Evolutionary conservation across 2,888 invertebrate genomes (phyloP).

Genomic region (Cheilosia scutellata): DNA sequence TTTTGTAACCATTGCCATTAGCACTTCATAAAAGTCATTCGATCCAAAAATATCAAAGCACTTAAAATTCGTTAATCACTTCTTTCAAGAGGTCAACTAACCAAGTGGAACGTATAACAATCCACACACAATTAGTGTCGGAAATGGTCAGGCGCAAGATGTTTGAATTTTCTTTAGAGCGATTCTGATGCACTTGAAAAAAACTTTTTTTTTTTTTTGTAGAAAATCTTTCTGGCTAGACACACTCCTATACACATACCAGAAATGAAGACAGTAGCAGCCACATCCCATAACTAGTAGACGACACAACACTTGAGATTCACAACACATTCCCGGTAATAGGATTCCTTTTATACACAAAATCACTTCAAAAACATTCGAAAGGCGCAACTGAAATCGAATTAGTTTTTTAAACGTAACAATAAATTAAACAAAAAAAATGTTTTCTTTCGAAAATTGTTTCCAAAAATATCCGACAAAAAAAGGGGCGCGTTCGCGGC

Average conservation of each 20-base stretch:
- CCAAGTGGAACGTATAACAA: not conserved
- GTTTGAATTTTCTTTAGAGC: not conserved
- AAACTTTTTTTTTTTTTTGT: not conserved
- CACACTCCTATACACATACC: conserved; percentile 42
- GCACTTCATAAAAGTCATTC: not conserved
- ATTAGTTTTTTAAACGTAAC: not conserved
- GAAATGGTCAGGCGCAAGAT: conserved; percentile 9
- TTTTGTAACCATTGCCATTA: not conserved
- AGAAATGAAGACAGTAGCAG: conserved; percentile 39
- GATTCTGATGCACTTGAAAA: not conserved
- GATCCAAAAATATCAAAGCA: not conserved
- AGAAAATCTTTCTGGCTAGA: not conserved
- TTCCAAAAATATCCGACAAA: conserved; percentile 57
- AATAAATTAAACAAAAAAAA: conserved; percentile 15
- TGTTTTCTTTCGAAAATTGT: conserved; percentile 5
- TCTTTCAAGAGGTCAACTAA: not conserved
- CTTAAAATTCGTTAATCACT: conserved; percentile 8
- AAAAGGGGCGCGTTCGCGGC: conserved; percentile 70
- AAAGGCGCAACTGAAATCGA: conserved; percentile 12
- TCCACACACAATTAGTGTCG: conserved; percentile 5
- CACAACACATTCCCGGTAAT: conserved; percentile 36
- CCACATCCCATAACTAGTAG: conserved; percentile 55
- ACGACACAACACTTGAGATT: conserved; percentile 53
- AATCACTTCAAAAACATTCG: conserved; percentile 19
- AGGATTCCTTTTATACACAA: not conserved